phyloP scores from a whole-genome alignment of 2,888 invertebrate species.

The Crepidodera aurea region DNA sequence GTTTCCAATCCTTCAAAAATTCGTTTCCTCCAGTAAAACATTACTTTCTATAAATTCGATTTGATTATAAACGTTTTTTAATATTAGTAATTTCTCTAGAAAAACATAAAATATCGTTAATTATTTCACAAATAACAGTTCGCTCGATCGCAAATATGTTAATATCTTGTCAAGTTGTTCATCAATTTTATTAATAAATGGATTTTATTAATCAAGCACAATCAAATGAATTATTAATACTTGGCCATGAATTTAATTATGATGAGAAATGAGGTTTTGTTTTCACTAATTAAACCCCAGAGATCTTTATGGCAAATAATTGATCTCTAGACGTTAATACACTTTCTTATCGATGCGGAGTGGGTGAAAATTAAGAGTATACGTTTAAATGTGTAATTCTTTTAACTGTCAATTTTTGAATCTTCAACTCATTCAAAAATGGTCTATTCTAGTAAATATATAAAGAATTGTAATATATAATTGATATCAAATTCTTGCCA shows the following conservation, averaged over 20 bases:
- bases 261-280: not conserved
- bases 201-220: not conserved
- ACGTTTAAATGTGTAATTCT: no score
- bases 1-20: not conserved
- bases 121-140: not conserved
- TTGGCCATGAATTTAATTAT: not conserved
- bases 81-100: not conserved
- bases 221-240: not conserved
- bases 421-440: no score
- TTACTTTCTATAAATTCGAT: not conserved
- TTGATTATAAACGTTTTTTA: not conserved
- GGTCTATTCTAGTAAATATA: no score
- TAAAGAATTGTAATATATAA: no score
- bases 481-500: no score
- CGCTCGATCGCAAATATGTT: not conserved
- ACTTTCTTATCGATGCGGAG: not conserved
- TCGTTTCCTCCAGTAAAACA: not conserved
- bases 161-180: not conserved
- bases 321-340: not conserved
- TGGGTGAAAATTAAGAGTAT: no score
- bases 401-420: no score
- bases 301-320: not conserved
- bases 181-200: not conserved
- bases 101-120: not conserved
- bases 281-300: not conserved